These are phyloP conservation scores for Diprion similis DNA, from an alignment of 1,140 invertebrate species.

Conservation along the genomic window DNA sequence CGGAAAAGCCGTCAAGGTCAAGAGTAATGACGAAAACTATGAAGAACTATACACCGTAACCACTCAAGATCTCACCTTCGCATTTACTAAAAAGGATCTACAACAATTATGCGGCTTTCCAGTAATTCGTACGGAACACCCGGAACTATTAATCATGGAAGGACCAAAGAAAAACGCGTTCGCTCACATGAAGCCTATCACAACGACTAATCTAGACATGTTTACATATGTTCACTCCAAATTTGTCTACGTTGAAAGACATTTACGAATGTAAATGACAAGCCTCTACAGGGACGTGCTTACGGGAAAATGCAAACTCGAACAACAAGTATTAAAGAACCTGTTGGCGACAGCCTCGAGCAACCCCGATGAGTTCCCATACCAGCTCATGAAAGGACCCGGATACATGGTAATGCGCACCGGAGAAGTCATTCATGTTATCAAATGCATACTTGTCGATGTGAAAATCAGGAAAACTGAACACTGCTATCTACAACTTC, in stretches of 20 bases:
- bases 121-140: too few species aligned
- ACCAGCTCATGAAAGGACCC: conserved; percentile 30
- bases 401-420: conserved; percentile 33
- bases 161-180: too few species aligned
- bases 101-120: too few species aligned
- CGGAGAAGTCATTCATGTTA: conserved; percentile 36
- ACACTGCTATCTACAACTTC: conserved; percentile 26
- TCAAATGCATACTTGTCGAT: conserved; percentile 30
- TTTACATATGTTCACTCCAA: conserved; percentile 36
- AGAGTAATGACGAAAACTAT: too few species aligned
- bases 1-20: neutral
- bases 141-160: too few species aligned
- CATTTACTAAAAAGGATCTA: too few species aligned
- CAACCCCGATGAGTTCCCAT: conserved; percentile 36
- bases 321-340: conserved; percentile 29
- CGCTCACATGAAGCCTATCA: neutral
- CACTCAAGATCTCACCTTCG: too few species aligned
- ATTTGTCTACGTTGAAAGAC: conserved; percentile 36
- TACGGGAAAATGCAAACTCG: conserved; percentile 26
- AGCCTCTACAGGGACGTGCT: conserved; percentile 26
- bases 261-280: conserved; percentile 22
- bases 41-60: too few species aligned
- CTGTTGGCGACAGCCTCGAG: conserved; percentile 16
- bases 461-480: conserved; percentile 22
- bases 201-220: conserved; percentile 15